Conservation (phyloP, 2,888 invertebrate genomes). For the Podotricha telesiphe region DNA sequence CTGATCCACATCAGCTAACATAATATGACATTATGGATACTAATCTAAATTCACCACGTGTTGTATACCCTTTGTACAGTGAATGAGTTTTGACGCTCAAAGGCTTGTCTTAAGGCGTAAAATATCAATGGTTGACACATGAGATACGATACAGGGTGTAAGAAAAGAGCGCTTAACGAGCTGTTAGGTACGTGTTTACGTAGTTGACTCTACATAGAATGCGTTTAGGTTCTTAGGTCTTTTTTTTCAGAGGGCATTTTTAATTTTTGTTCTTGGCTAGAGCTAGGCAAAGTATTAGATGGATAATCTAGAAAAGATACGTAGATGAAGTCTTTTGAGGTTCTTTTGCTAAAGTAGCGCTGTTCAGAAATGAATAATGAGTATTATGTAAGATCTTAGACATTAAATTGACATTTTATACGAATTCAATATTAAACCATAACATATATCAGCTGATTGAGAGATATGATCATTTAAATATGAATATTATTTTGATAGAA, state of each 20-base stretch:
- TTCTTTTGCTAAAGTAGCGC: background rate
- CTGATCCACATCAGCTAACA: background rate
- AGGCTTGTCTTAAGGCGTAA: constrained; percentile 42
- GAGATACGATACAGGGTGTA: constrained; percentile 34
- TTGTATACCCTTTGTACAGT: constrained; percentile 22
- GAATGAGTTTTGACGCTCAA: constrained; percentile 35
- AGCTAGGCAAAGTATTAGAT: background rate
- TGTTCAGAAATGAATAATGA: background rate
- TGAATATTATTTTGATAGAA: too few relatives aligned
- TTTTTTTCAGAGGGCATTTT: constrained; percentile 16
- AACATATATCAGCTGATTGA: too few relatives aligned
- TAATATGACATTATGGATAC: constrained; percentile 15
- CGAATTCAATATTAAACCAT: too few relatives aligned
- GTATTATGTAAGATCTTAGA: too few relatives aligned
- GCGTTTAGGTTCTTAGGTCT: constrained; percentile 24
- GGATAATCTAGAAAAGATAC: background rate
- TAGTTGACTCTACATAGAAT: constrained; percentile 35
- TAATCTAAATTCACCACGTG: constrained; percentile 27
- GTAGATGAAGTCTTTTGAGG: background rate
- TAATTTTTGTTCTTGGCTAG: background rate
- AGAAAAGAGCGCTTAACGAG: constrained; percentile 38
- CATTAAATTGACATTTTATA: too few relatives aligned
- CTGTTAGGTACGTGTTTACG: constrained; percentile 36
- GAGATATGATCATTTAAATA: too few relatives aligned
- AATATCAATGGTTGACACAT: constrained; percentile 41